Evolutionary conservation across 2,797 vertebrate genomes (phyloP), one percentile per base, ranked within the genome.

Genomic region (Sebastes trivittatus): DNA sequence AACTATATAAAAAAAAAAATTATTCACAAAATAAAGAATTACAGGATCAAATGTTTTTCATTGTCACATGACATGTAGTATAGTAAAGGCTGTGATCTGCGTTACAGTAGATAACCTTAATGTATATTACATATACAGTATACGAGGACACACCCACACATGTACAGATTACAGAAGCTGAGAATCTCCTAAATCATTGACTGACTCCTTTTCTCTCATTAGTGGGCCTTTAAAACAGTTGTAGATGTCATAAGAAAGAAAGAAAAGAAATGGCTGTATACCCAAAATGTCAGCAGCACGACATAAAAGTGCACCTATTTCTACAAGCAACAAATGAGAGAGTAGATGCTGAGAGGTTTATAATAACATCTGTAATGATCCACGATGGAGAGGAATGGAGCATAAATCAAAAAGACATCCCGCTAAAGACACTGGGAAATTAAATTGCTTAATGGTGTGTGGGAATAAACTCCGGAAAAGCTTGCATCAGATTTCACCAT

Each of bases 391-490:
- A 68, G 77, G 63, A 87, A 81, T 68, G 49, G 52, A 77, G 55
- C 67, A 90, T 92, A 88, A 89, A 93, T 92, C 89, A 92, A 86
- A 85, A 66, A 85, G 74, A 87, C 81, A 78, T 78, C 65, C 49
- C 65, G 63, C 69, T 72, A 61, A 78, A 89, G 78, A 88, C 72
- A 72, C 85, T 71, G 66, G 80, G 72, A 89, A 91, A 94, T 94
- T 91, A 91, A 93, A 89, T 80, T 82, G 90, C 75, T 75, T 91
- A 93, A 94, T 93, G 89, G 85, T 87, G 83, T 91, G 89, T 87
- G 79, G 71, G 67, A 83, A 87, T 72, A 86, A 85, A 87, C 25
- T 83, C 67, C 22, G 72, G 67, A 59, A 87, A 81, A 70, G 81
- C 84, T 80, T 72, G 82, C 82, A 85, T 88, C 80, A 77, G 71